Evolutionary conservation across 2,113 vertebrate species (phyloP).

Genomic region (Elanoides forficatus): DNA sequence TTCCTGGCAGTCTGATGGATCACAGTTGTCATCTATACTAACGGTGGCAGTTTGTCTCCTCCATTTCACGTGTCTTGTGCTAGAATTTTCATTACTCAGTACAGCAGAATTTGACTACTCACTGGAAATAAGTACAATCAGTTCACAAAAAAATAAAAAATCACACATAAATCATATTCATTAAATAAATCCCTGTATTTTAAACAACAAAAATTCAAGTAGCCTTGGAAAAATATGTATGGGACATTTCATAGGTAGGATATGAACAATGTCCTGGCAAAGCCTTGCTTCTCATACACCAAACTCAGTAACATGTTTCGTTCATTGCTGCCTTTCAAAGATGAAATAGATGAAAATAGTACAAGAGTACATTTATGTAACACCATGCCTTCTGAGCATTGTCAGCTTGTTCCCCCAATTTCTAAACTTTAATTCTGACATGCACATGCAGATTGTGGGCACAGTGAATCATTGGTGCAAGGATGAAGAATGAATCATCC

Average conservation of each 20-base stretch:
- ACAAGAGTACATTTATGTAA: slow-evolving; percentile 52
- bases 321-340: not conserved
- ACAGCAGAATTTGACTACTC: not conserved
- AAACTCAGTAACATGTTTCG: not conserved
- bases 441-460: slow-evolving; percentile 35
- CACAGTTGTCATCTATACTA: not conserved
- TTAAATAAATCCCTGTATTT: not conserved
- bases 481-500: slow-evolving; percentile 33
- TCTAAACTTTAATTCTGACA: not conserved
- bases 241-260: not conserved
- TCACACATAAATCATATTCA: not conserved
- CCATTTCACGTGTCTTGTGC: not conserved
- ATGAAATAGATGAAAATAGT: slow-evolving; percentile 25
- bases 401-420: not conserved
- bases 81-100: not conserved
- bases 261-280: not conserved
- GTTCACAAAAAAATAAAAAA: not conserved
- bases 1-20: slow-evolving; percentile 17
- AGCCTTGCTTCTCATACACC: not conserved
- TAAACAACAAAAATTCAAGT: not conserved
- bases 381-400: slow-evolving; percentile 12
- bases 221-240: not conserved
- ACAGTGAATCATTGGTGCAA: slow-evolving; percentile 8
- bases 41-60: not conserved
- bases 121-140: not conserved